Conservation (phyloP, 30 jellyfish, hydroid and myxozoan genomes). For the Cassiopea andromeda region DNA sequence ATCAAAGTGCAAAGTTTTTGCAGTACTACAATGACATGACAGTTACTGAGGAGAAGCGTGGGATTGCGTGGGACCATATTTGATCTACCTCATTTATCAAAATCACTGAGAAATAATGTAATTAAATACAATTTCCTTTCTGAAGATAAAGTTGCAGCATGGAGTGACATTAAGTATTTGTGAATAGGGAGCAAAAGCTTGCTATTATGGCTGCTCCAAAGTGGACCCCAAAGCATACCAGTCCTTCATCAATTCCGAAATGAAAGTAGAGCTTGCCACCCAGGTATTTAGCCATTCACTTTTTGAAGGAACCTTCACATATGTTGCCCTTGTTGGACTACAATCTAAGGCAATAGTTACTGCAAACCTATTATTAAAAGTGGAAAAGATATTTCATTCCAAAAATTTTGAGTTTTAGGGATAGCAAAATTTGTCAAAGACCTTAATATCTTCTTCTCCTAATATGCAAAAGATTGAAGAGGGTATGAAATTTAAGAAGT, state of each 20-base stretch:
- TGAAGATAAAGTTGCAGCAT: constrained; percentile 4
- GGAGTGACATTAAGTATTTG: constrained; percentile 16
- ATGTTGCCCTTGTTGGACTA: constrained; percentile 9
- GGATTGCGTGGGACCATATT: constrained; percentile 2
- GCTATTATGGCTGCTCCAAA: constrained; percentile 14
- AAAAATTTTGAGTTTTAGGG: constrained; percentile 11
- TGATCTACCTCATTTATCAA: constrained; percentile 36
- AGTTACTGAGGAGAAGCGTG: constrained; percentile 18
- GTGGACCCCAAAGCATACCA: constrained; percentile 3
- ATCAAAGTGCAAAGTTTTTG: constrained; percentile 34
- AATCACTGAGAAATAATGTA: constrained; percentile 31
- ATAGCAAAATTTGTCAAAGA: constrained; percentile 3
- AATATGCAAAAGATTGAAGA: constrained; percentile 10
- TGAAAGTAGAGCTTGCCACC: constrained; percentile 49
- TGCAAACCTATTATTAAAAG: constrained; percentile 2
- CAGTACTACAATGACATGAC: not conserved
- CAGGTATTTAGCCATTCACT: constrained; percentile 45
- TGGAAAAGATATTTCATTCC: constrained; percentile 25
- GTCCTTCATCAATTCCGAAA: constrained; percentile 13
- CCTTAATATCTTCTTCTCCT: constrained; percentile 8
- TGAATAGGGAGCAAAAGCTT: constrained; percentile 1
- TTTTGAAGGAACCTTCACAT: constrained; percentile 22
- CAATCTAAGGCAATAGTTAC: constrained; percentile 39
- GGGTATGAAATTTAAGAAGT: constrained; percentile 2
- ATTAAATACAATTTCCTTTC: constrained; percentile 3